phyloP scores from a whole-genome alignment of 1,140 invertebrate genomes.

The Saxidomus purpurata region DNA sequence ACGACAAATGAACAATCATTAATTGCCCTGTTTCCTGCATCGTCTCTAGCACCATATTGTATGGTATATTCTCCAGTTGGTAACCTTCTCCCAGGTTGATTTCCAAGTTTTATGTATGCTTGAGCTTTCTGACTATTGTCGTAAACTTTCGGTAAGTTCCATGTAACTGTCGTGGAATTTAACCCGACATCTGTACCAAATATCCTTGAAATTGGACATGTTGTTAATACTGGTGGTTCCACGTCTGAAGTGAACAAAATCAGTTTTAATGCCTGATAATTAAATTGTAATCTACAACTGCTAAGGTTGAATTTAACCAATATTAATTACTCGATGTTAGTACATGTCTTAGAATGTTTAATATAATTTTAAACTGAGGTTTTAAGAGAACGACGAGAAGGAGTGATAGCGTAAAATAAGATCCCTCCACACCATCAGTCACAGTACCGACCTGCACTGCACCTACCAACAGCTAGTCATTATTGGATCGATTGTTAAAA shows the following conservation, averaged over 20 bases:
- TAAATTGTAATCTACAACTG: background rate
- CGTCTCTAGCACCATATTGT: constrained; percentile 28
- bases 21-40: background rate
- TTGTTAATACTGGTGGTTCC: background rate
- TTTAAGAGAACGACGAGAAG: no score
- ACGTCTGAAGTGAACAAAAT: background rate
- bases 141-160: background rate
- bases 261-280: background rate
- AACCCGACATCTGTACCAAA: constrained; percentile 15
- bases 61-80: constrained; percentile 17
- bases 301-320: no score
- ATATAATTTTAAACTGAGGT: no score
- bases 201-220: constrained; percentile 30
- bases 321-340: no score
- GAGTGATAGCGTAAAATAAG: no score
- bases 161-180: constrained; percentile 20
- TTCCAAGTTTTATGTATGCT: background rate
- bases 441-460: no score
- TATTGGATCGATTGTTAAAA: no score
- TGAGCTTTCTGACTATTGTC: constrained; percentile 20
- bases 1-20: constrained; percentile 26
- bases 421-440: no score
- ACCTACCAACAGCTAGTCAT: no score
- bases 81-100: background rate
- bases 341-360: no score